Evolutionary conservation across 1,140 invertebrate species (phyloP).

Genomic region (Drosophila rufa): DNA sequence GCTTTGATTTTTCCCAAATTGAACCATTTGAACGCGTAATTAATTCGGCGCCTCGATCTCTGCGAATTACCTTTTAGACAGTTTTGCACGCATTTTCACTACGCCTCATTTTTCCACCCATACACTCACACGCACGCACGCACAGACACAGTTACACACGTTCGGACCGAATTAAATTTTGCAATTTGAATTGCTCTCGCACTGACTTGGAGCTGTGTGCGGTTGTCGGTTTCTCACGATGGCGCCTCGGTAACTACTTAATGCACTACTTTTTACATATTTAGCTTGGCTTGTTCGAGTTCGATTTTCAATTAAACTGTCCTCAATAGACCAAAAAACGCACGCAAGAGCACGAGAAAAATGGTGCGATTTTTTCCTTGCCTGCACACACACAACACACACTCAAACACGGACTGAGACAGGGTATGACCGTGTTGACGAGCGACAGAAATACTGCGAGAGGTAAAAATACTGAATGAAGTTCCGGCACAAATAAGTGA

Average conservation of each 20-base stretch:
- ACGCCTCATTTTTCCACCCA: constrained; percentile 80
- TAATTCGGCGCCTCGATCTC: constrained; percentile 20
- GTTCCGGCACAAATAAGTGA: background rate
- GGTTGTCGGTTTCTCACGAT: constrained; percentile 24
- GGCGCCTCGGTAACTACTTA: constrained; percentile 39
- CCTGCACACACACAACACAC: constrained; percentile 71
- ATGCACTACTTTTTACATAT: constrained; percentile 54
- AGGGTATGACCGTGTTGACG: constrained; percentile 29
- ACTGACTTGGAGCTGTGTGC: constrained; percentile 27
- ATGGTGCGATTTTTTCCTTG: constrained; percentile 77
- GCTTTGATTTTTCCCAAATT: constrained; percentile 11
- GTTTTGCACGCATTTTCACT: constrained; percentile 75
- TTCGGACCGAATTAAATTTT: constrained; percentile 50
- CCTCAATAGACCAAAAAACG: constrained; percentile 58
- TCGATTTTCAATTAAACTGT: constrained; percentile 52
- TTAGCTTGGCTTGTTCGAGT: constrained; percentile 24
- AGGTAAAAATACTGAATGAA: constrained; percentile 3
- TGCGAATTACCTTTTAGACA: constrained; percentile 65
- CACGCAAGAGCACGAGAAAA: constrained; percentile 78
- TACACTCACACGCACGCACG: constrained; percentile 62
- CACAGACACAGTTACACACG: constrained; percentile 71
- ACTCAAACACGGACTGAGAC: constrained; percentile 37
- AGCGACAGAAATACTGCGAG: constrained; percentile 20
- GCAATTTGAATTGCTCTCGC: constrained; percentile 45
- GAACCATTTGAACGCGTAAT: constrained; percentile 8